Percentiles rank a stretch among this genome's conserved stretches.
Conservation (phyloP, 2,113 vertebrate genomes). For the Odocoileus hemionus region DNA sequence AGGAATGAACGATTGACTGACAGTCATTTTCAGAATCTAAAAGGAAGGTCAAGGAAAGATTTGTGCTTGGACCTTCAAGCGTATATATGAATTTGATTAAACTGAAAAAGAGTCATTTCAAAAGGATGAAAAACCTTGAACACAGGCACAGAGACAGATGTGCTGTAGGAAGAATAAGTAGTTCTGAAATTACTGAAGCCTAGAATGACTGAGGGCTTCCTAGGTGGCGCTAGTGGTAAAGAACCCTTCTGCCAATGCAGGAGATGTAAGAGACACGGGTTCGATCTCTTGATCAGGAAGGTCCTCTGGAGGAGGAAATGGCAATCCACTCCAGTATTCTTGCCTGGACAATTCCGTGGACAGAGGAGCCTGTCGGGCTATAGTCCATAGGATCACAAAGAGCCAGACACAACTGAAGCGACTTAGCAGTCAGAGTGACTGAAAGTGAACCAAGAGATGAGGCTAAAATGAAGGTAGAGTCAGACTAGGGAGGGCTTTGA, state of each 20-base stretch:
- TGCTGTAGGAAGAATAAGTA: neutral
- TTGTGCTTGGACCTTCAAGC: neutral
- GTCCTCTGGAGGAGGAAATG: neutral
- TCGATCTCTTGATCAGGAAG: neutral
- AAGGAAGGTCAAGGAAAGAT: neutral
- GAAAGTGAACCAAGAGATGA: neutral
- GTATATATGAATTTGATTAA: neutral
- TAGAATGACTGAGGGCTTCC: neutral
- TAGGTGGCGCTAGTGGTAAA: neutral
- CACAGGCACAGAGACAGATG: neutral
- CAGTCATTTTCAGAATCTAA: neutral
- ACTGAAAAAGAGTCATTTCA: neutral
- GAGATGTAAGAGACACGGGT: neutral
- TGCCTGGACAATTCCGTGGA: neutral
- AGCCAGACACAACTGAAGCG: neutral
- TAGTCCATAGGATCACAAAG: neutral
- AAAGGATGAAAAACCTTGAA: neutral
- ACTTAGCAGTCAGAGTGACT: neutral
- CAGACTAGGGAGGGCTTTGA: neutral
- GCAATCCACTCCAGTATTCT: neutral
- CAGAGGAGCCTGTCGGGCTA: neutral
- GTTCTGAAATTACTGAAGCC: neutral
- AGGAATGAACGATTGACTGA: neutral
- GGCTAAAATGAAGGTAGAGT: neutral
- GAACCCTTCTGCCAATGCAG: neutral